A percentile compares a stretch with the other conserved stretches of the same genome.
Conservation (phyloP, 2,888 invertebrate genomes). For the Punctoribates punctum region DNA sequence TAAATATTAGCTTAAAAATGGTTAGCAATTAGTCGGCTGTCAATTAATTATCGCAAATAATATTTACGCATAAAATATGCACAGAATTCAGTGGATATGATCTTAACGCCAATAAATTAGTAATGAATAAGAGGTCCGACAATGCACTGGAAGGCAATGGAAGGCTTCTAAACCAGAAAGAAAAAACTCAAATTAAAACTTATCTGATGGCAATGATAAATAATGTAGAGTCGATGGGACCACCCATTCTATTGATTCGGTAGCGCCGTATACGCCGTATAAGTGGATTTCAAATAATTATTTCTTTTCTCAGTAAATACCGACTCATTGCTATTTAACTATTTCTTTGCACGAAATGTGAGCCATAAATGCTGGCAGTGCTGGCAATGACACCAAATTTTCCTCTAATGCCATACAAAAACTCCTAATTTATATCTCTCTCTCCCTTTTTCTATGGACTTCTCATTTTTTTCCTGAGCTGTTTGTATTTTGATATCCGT, state of each 20-base stretch:
- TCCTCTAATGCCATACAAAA: background rate
- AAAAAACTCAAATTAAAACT: conserved; percentile 18
- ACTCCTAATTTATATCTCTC: background rate
- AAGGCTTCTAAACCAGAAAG: background rate
- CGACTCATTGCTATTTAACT: conserved; percentile 30
- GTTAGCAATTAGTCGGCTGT: conserved; percentile 8
- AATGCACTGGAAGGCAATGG: background rate
- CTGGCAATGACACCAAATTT: conserved; percentile 8
- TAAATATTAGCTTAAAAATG: background rate
- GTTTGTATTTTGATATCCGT: background rate
- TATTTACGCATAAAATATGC: background rate
- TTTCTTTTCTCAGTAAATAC: conserved; percentile 32
- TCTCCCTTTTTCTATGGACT: background rate
- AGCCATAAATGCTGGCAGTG: background rate
- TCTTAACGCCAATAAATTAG: background rate
- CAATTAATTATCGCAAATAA: conserved; percentile 12
- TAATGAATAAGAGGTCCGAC: conserved; percentile 14
- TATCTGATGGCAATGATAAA: conserved; percentile 33
- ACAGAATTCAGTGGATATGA: conserved; percentile 4
- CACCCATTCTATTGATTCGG: conserved; percentile 30
- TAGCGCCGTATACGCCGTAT: conserved; percentile 6
- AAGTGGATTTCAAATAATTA: conserved; percentile 32
- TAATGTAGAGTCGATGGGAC: conserved; percentile 29
- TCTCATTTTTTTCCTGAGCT: background rate
- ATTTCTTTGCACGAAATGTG: conserved; percentile 24